These are phyloP conservation scores for Labeo calbasu DNA, from an alignment of 2,797 vertebrate species.

Conservation along the genomic window DNA sequence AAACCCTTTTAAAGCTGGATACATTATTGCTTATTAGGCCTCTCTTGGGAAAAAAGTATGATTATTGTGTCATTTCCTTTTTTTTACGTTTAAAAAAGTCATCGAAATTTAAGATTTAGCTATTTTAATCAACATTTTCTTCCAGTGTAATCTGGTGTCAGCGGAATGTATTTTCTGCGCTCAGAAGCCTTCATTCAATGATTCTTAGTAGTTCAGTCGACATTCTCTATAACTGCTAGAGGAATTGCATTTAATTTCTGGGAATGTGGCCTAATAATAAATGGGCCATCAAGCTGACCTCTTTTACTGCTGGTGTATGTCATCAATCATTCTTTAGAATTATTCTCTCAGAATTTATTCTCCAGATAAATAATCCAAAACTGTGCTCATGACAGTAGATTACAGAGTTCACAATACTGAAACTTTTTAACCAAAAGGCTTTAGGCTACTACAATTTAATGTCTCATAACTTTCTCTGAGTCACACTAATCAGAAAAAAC, in stretches of 20 bases:
- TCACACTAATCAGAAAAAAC: slow-evolving; percentile 10
- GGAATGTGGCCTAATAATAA: slow-evolving; percentile 7
- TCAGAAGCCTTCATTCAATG: neutral
- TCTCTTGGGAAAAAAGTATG: slow-evolving; percentile 29
- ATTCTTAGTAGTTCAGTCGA: neutral
- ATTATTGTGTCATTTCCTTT: neutral
- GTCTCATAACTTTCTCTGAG: neutral
- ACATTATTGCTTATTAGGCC: slow-evolving; percentile 51
- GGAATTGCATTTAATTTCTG: neutral
- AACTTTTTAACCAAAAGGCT: neutral
- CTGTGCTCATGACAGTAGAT: neutral
- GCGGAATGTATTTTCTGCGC: neutral
- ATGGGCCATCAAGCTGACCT: neutral
- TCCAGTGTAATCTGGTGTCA: slow-evolving; percentile 6
- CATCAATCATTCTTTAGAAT: neutral
- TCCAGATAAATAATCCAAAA: slow-evolving; percentile 2
- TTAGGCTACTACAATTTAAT: neutral
- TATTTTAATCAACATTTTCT: slow-evolving; percentile 5
- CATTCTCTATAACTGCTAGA: neutral
- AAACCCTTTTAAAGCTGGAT: slow-evolving; percentile 53
- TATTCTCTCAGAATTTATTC: slow-evolving; percentile 1
- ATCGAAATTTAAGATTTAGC: slow-evolving; percentile 1
- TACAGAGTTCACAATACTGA: neutral
- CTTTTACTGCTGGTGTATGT: neutral
- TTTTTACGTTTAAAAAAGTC: neutral